phyloP scores from a whole-genome alignment of 2,888 invertebrate genomes.

The Apamea epomidion region DNA sequence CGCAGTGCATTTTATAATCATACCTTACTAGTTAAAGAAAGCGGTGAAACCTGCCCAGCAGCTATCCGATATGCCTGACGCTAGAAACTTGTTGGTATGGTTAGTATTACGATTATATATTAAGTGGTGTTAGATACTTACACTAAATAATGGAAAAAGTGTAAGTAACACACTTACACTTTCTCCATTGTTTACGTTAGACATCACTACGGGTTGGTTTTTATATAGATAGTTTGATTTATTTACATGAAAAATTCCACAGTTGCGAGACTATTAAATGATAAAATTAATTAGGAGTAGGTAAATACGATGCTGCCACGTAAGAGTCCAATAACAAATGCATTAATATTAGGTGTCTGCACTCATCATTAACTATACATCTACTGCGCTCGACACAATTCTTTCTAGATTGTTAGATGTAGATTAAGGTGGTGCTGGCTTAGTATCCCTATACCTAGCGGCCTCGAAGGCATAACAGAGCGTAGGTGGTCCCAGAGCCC shows the following conservation, averaged over 20 bases:
- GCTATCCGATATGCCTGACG: slow-evolving; percentile 39
- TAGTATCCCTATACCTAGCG: background rate
- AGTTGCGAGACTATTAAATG: background rate
- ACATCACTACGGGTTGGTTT: background rate
- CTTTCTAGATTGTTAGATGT: background rate
- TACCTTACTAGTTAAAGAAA: slow-evolving; percentile 51
- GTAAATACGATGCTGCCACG: background rate
- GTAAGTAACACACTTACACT: slow-evolving; percentile 8
- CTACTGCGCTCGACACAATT: background rate
- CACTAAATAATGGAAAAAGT: too few relatives aligned
- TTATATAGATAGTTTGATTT: background rate
- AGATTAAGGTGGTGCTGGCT: background rate
- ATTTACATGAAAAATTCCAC: background rate
- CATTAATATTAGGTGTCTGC: slow-evolving; percentile 2
- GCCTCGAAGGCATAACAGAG: background rate
- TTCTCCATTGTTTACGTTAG: slow-evolving; percentile 27
- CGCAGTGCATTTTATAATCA: slow-evolving; percentile 48
- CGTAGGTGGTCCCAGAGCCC: background rate
- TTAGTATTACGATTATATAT: slow-evolving; percentile 36
- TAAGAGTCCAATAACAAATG: slow-evolving; percentile 7
- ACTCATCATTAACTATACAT: slow-evolving; percentile 3
- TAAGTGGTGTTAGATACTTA: slow-evolving; percentile 1
- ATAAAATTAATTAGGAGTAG: slow-evolving; percentile 21
- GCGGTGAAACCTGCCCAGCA: slow-evolving; percentile 57
- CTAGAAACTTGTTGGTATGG: slow-evolving; percentile 57